Conservation (phyloP, 2,113 vertebrate species). For the Lethenteron reissneri region DNA sequence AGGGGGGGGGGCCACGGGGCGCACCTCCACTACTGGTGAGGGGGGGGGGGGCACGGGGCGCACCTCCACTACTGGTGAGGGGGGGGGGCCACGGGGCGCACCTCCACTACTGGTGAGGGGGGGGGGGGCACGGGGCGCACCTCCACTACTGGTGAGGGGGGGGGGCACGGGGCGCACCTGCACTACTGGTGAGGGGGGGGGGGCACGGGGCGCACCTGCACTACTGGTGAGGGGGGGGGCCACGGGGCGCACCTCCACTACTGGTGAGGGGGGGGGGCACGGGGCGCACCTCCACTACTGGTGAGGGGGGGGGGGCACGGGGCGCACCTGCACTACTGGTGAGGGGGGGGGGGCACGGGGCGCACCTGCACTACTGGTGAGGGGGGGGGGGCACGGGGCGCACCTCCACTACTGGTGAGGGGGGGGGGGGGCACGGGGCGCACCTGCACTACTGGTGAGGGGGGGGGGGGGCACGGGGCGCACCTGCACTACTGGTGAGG, state of each 20-base stretch:
- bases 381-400: conserved; percentile 3
- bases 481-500: conserved; percentile 36
- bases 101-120: background rate
- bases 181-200: no score
- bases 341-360: conserved; percentile 23
- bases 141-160: conserved; percentile 32
- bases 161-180: background rate
- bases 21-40: conserved; percentile 36
- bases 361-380: conserved; percentile 35
- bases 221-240: conserved; percentile 15
- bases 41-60: background rate
- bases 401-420: no score
- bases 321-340: background rate
- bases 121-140: conserved; percentile 23
- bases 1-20: conserved; percentile 22
- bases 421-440: no score
- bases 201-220: background rate
- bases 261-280: conserved; percentile 20
- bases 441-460: background rate
- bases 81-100: no score
- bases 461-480: conserved; percentile 21
- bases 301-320: no score
- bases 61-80: no score
- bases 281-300: no score
- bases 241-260: conserved; percentile 30